Percentiles rank a stretch among this genome's conserved stretches.
Evolutionary conservation across 2,797 vertebrate species (phyloP).

Genomic region (Arrhamphus sclerolepis): DNA sequence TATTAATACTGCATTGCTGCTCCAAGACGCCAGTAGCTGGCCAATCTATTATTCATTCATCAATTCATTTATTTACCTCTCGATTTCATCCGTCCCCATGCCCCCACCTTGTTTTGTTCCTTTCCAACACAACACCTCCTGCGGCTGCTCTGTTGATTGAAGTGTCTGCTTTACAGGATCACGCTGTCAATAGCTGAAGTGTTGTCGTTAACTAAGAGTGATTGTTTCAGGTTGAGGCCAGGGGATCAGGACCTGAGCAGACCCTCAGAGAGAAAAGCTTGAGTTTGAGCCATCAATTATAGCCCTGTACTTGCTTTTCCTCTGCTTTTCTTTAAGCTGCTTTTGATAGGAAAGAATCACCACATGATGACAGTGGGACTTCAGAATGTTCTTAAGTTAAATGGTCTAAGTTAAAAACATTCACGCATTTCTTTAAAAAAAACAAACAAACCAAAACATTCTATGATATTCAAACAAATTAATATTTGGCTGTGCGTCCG

Average conservation of each 20-base stretch:
- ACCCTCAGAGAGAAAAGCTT: conserved; percentile 73
- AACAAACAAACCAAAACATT: neutral
- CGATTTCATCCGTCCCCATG: conserved; percentile 79
- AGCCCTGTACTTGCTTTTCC: conserved; percentile 51
- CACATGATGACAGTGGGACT: conserved; percentile 15
- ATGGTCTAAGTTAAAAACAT: conserved; percentile 30
- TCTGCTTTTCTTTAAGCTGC: conserved; percentile 36
- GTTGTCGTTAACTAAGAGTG: conserved; percentile 84
- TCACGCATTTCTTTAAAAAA: conserved; percentile 6
- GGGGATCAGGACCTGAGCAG: conserved; percentile 79
- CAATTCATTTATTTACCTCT: conserved; percentile 88
- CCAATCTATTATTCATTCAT: conserved; percentile 88
- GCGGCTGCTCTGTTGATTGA: conserved; percentile 82
- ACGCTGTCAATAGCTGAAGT: conserved; percentile 83
- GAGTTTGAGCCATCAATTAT: conserved; percentile 74
- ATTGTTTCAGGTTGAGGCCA: conserved; percentile 80
- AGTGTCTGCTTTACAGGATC: conserved; percentile 84
- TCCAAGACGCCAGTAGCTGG: conserved; percentile 81
- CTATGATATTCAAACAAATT: conserved; percentile 43
- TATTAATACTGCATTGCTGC: conserved; percentile 87
- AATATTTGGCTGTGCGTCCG: conserved; percentile 41
- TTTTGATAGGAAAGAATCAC: conserved; percentile 19
- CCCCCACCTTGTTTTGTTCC: conserved; percentile 51
- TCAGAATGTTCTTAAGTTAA: conserved; percentile 37
- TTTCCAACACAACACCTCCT: conserved; percentile 73